A percentile compares a stretch with the other conserved stretches of the same genome.
phyloP scores from a whole-genome alignment of 2,888 invertebrate genomes.

The Rhingia rostrata region DNA sequence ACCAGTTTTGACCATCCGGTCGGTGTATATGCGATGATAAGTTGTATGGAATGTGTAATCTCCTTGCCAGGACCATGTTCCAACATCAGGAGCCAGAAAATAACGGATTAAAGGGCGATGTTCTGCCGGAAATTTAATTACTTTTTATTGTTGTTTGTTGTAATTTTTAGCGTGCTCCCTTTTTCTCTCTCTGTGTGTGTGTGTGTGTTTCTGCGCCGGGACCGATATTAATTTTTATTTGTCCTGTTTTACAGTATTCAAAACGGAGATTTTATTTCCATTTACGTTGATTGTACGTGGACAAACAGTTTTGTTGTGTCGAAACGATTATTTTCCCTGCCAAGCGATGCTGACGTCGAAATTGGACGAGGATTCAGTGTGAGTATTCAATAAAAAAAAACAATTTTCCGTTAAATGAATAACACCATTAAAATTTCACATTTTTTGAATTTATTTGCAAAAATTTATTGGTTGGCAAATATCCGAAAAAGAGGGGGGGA shows the following conservation, averaged over 20 bases:
- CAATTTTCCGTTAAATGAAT: neutral
- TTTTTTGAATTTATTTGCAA: slow-evolving; percentile 51
- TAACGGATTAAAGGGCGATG: slow-evolving; percentile 5
- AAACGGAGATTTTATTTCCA: slow-evolving; percentile 83
- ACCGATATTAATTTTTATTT: slow-evolving; percentile 58
- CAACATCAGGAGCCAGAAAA: neutral
- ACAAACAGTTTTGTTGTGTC: slow-evolving; percentile 83
- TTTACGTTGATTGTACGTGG: slow-evolving; percentile 82
- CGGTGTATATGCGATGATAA: slow-evolving; percentile 22
- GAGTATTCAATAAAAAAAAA: slow-evolving; percentile 76
- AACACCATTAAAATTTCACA: slow-evolving; percentile 18
- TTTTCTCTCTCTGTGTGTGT: too few species aligned
- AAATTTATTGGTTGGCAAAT: slow-evolving; percentile 38
- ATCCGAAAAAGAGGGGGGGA: neutral
- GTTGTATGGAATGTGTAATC: slow-evolving; percentile 18
- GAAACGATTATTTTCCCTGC: slow-evolving; percentile 81
- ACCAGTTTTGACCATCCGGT: neutral
- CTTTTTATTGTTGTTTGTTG: slow-evolving; percentile 60
- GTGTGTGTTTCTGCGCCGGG: neutral
- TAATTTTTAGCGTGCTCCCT: slow-evolving; percentile 16
- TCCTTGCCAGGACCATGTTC: slow-evolving; percentile 50
- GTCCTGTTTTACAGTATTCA: slow-evolving; percentile 79
- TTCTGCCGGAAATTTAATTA: slow-evolving; percentile 53
- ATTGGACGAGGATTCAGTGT: slow-evolving; percentile 82
- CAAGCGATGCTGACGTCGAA: slow-evolving; percentile 81